These are phyloP conservation scores for Xylocopa sonorina DNA, from an alignment of 1,140 invertebrate genomes.

Conservation along the genomic window DNA sequence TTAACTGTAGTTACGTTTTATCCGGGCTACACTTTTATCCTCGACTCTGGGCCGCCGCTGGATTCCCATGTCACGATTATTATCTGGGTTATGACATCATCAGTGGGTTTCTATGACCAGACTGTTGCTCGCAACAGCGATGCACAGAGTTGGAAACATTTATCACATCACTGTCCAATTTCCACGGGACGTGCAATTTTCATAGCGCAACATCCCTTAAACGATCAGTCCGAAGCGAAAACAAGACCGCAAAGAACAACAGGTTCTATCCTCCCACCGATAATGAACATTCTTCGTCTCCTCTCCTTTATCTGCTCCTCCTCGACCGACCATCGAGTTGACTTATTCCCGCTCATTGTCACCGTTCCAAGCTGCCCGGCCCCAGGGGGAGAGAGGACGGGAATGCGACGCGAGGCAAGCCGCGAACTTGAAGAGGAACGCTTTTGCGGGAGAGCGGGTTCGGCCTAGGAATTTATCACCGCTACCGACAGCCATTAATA, in stretches of 20 bases:
- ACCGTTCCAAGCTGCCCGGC: slow-evolving; percentile 66
- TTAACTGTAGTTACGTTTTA: slow-evolving; percentile 37
- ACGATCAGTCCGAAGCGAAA: background rate
- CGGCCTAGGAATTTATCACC: slow-evolving; percentile 76
- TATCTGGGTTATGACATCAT: slow-evolving; percentile 10
- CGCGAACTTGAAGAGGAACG: slow-evolving; percentile 17
- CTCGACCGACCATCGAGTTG: slow-evolving; percentile 67
- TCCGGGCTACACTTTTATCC: background rate
- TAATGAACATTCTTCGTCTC: slow-evolving; percentile 43
- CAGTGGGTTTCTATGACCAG: too few relatives aligned
- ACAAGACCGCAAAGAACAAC: background rate
- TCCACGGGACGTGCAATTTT: background rate
- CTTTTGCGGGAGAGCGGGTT: slow-evolving; percentile 55
- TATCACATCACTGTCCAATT: too few relatives aligned
- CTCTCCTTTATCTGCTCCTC: slow-evolving; percentile 12
- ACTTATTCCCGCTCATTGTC: slow-evolving; percentile 75
- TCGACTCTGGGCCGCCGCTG: too few relatives aligned
- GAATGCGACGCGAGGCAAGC: slow-evolving; percentile 27
- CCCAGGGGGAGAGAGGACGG: slow-evolving; percentile 38
- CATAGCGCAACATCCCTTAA: background rate
- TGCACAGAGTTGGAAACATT: too few relatives aligned
- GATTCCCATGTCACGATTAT: background rate
- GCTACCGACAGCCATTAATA: slow-evolving; percentile 79
- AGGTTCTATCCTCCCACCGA: slow-evolving; percentile 16
- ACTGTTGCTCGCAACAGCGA: background rate